phyloP scores from a whole-genome alignment of 2,113 vertebrate species.

The Cardinalis cardinalis region DNA sequence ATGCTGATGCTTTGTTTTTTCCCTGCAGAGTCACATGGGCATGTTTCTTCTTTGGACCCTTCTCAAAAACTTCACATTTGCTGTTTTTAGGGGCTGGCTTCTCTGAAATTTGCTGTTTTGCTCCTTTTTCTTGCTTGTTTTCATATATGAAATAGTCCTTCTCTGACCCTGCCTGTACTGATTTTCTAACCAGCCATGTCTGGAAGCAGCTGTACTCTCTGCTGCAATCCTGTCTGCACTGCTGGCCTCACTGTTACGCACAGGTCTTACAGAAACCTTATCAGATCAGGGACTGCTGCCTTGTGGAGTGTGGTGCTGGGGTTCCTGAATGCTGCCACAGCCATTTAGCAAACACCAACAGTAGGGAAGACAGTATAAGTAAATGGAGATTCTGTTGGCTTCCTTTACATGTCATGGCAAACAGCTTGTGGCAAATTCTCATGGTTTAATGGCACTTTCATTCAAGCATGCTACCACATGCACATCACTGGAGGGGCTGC shows the following conservation, averaged over 20 bases:
- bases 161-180: background rate
- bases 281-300: background rate
- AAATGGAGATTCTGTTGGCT: background rate
- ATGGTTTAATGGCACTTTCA: background rate
- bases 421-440: background rate
- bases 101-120: background rate
- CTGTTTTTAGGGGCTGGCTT: background rate
- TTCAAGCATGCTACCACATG: background rate
- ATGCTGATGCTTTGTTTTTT: background rate
- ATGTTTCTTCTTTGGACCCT: background rate
- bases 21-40: background rate
- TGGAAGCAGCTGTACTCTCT: conserved; percentile 27
- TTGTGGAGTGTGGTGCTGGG: fast-evolving
- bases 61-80: background rate
- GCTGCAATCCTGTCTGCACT: background rate
- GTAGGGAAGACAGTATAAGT: background rate
- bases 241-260: background rate
- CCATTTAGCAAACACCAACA: background rate
- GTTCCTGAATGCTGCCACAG: background rate
- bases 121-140: background rate
- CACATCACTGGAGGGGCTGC: background rate
- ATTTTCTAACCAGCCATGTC: background rate
- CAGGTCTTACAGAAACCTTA: background rate
- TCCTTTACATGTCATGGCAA: background rate
- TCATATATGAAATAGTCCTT: background rate